These are phyloP conservation scores for Archilochus colubris DNA, from an alignment of 2,113 vertebrate genomes.

Conservation along the genomic window DNA sequence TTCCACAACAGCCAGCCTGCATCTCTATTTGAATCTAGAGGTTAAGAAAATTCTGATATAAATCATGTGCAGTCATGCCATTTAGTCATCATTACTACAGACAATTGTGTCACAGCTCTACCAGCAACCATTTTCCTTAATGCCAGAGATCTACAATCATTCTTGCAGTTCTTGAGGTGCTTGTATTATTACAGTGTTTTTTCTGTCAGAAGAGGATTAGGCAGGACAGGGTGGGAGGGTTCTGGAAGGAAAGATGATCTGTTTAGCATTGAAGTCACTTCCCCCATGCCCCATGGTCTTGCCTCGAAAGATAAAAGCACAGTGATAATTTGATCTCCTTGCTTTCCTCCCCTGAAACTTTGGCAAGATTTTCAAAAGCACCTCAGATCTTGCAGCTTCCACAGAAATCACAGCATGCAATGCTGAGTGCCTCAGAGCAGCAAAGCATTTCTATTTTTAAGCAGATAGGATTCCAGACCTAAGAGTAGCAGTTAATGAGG, in stretches of 20 bases:
- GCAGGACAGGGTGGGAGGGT: background rate
- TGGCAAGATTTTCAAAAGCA: conserved; percentile 9
- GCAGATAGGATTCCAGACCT: background rate
- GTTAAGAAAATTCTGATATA: background rate
- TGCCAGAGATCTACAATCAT: background rate
- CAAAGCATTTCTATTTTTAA: background rate
- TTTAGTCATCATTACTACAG: background rate
- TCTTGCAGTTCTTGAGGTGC: background rate
- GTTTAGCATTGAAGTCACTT: background rate
- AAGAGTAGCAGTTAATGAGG: background rate
- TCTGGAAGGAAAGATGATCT: background rate
- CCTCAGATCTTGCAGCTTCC: background rate
- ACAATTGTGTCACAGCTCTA: rapidly evolving
- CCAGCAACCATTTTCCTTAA: background rate
- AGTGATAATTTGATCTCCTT: background rate
- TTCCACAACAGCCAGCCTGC: background rate
- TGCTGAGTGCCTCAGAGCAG: background rate
- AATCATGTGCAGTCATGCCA: background rate
- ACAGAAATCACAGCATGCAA: background rate
- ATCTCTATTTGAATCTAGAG: background rate
- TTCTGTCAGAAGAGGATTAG: background rate
- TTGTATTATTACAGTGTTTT: background rate
- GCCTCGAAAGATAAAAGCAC: background rate
- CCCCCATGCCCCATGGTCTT: background rate
- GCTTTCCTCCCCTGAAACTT: background rate